These are phyloP conservation scores for Gnathonemus echidnorhynchus DNA, from an alignment of 2,113 vertebrate genomes.

Conservation along the genomic window DNA sequence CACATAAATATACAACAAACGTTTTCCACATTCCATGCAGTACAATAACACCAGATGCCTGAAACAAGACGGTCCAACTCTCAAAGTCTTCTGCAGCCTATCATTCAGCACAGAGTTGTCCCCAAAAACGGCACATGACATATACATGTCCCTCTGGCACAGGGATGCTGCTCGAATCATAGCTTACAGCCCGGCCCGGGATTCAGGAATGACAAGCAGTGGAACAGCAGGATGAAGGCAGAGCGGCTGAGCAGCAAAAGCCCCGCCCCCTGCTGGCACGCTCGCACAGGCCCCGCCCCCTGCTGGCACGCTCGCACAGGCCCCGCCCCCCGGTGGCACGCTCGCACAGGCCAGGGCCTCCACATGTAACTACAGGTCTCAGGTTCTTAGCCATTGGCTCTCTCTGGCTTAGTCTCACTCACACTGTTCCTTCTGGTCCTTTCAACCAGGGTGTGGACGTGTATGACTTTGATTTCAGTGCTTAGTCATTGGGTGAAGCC, in stretches of 20 bases:
- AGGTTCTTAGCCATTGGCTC: background rate
- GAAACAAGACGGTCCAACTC: background rate
- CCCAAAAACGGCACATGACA: background rate
- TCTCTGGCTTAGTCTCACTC: background rate
- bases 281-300: too few relatives aligned
- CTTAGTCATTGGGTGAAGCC: background rate
- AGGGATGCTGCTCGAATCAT: background rate
- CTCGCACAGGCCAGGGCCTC: background rate
- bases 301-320: too few relatives aligned
- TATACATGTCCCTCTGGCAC: background rate
- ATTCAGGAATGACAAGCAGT: background rate
- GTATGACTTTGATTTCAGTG: background rate
- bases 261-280: background rate
- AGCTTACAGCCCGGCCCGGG: background rate
- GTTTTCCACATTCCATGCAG: background rate
- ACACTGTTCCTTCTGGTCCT: background rate
- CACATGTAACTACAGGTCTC: conserved; percentile 11
- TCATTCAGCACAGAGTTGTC: background rate
- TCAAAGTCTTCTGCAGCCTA: too few relatives aligned
- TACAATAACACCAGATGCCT: background rate
- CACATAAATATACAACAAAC: background rate
- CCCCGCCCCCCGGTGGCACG: too few relatives aligned
- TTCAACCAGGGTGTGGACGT: background rate
- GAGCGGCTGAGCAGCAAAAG: background rate
- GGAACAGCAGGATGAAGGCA: background rate